Conservation (phyloP, 2,797 vertebrate species). For the Gallinago nigripennis region DNA sequence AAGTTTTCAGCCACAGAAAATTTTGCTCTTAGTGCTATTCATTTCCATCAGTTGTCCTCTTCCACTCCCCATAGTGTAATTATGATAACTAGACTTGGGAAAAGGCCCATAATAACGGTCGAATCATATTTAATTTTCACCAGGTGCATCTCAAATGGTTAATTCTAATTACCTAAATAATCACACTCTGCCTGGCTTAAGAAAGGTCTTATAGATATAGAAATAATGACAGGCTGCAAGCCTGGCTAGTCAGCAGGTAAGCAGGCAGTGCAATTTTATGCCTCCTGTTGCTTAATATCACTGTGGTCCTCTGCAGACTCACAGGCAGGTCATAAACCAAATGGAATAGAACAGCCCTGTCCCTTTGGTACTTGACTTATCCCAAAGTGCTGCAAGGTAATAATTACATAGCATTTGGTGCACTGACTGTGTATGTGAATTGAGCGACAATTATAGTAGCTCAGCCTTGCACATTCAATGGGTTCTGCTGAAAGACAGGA, state of each 20-base stretch:
- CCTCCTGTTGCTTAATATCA: neutral
- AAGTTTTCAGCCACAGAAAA: neutral
- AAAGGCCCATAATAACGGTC: neutral
- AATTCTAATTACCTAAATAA: slow-evolving; percentile 39
- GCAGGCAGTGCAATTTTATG: neutral
- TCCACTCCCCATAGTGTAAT: neutral
- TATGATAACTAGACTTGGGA: neutral
- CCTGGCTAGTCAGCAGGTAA: neutral
- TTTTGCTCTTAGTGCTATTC: neutral
- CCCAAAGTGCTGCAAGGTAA: neutral
- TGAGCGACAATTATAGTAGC: slow-evolving; percentile 15
- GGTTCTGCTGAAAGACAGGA: slow-evolving; percentile 1
- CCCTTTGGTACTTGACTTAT: slow-evolving; percentile 13
- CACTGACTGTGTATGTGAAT: neutral
- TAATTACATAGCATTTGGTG: neutral
- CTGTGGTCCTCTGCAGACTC: neutral
- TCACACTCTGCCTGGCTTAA: neutral
- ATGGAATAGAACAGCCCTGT: neutral
- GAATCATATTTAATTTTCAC: slow-evolving; percentile 30
- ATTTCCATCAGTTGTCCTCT: neutral
- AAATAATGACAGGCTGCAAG: neutral
- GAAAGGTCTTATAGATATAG: neutral
- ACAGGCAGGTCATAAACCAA: slow-evolving; percentile 25
- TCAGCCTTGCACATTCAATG: slow-evolving; percentile 19
- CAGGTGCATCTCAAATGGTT: slow-evolving; percentile 10